Evolutionary conservation across 2,113 vertebrate species (phyloP).

Genomic region (Rhea americana): DNA sequence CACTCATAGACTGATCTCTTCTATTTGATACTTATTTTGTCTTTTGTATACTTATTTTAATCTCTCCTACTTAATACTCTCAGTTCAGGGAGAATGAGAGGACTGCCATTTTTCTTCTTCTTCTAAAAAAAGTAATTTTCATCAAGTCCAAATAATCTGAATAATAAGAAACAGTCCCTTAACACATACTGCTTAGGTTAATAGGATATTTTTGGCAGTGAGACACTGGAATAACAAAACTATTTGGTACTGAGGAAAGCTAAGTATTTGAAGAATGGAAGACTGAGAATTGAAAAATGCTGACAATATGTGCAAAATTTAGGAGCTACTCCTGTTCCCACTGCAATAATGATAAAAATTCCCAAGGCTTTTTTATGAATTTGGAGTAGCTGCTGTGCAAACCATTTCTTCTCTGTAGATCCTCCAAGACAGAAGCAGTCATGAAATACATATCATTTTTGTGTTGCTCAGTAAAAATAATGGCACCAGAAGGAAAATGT

Average conservation of each 20-base stretch:
- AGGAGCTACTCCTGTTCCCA: neutral
- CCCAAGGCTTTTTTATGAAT: neutral
- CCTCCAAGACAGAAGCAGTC: neutral
- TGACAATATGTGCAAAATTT: neutral
- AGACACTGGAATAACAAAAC: neutral
- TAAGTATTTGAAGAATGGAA: constrained; percentile 16
- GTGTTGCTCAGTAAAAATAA: constrained; percentile 5
- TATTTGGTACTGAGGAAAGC: neutral
- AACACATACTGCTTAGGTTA: neutral
- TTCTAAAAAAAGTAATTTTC: neutral
- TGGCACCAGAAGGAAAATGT: neutral
- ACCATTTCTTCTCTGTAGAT: neutral
- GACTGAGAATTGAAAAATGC: neutral
- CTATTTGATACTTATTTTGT: neutral
- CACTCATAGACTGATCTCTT: neutral
- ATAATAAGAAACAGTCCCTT: constrained; percentile 13
- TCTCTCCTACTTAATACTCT: neutral
- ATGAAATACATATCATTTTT: neutral
- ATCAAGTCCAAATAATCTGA: neutral
- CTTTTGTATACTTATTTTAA: neutral
- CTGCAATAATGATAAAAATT: neutral
- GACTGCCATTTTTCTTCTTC: neutral
- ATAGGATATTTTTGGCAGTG: neutral
- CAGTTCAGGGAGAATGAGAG: neutral
- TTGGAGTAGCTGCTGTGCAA: neutral